Conservation (phyloP, 2,113 vertebrate genomes). For the Oncorhynchus nerka region DNA sequence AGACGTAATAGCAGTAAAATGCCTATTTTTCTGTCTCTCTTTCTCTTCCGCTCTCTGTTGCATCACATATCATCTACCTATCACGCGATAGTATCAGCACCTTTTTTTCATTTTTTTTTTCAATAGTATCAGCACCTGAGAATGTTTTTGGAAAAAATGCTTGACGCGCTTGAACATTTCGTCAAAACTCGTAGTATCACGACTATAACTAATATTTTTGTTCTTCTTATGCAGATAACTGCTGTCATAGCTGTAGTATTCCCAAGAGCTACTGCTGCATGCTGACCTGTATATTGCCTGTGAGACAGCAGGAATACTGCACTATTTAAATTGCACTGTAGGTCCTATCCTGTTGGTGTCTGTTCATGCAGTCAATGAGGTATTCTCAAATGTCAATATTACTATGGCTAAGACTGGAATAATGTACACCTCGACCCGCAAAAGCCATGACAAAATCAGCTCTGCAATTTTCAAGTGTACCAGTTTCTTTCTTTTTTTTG, state of each 20-base stretch:
- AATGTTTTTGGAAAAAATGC: neutral
- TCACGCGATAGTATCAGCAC: neutral
- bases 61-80: too few relatives aligned
- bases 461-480: neutral
- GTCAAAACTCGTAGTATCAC: neutral
- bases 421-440: neutral
- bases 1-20: neutral
- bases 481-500: neutral
- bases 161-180: neutral
- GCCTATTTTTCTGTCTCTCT: neutral
- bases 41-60: too few relatives aligned
- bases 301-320: neutral
- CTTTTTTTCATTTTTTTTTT: too few relatives aligned
- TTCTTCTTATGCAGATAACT: conserved; percentile 5
- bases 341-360: conserved; percentile 19
- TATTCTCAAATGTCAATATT: conserved; percentile 41
- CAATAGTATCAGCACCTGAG: neutral
- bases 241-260: conserved; percentile 10
- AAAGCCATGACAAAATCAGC: neutral
- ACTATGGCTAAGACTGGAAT: neutral
- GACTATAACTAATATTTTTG: conserved; percentile 10
- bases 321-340: neutral
- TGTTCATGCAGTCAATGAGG: conserved; percentile 17
- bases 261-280: conserved; percentile 23
- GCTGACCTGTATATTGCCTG: conserved; percentile 28